A percentile compares a stretch with the other conserved stretches of the same genome.
Conservation (phyloP, 2,113 vertebrate species). For the Rhadina sibilatrix region DNA sequence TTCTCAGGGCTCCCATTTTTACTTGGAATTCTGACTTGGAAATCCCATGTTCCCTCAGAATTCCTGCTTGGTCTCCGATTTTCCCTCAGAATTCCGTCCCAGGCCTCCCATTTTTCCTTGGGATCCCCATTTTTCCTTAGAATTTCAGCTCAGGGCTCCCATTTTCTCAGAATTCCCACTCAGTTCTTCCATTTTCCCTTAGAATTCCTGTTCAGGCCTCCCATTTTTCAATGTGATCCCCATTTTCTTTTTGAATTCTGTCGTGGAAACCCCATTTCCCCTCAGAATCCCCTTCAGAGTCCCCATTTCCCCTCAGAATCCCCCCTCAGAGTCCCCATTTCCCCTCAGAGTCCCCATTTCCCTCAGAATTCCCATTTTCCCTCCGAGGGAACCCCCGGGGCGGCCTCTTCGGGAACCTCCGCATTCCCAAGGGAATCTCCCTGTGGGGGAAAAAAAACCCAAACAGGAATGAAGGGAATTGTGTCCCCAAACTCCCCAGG, state of each 20-base stretch:
- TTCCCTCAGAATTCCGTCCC: background rate
- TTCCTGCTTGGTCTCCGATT: fast-evolving
- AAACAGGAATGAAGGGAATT: background rate
- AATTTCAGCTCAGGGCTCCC: too few species aligned
- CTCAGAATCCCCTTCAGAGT: too few species aligned
- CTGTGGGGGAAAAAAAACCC: background rate
- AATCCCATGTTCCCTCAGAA: too few species aligned
- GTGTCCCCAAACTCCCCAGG: constrained; percentile 55
- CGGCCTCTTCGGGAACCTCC: too few species aligned
- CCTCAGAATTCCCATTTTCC: too few species aligned
- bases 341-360: background rate
- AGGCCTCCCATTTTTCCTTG: background rate
- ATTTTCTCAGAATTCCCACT: too few species aligned
- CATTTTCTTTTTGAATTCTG: too few species aligned
- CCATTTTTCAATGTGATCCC: background rate
- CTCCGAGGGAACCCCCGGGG: too few species aligned
- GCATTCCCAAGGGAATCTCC: background rate
- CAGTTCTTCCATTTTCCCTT: background rate
- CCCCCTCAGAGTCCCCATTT: background rate
- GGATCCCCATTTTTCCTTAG: background rate
- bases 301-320: background rate
- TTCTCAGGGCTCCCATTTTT: background rate
- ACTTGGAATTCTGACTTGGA: too few species aligned
- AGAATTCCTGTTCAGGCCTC: too few species aligned
- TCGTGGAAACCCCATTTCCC: too few species aligned